phyloP scores from a whole-genome alignment of 2,113 vertebrate species.

The Pandion haliaetus region DNA sequence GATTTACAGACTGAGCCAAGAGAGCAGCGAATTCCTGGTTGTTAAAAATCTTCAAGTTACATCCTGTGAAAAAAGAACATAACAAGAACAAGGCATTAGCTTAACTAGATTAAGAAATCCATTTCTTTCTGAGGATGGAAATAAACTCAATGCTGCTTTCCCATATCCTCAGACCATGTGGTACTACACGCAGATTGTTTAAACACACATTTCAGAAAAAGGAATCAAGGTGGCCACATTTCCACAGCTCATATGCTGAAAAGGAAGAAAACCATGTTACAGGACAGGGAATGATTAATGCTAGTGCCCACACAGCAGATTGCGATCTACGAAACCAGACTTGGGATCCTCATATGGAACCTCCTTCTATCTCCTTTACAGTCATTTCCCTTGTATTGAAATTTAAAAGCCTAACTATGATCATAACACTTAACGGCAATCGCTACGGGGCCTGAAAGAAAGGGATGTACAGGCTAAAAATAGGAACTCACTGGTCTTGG shows the following conservation, averaged over 20 bases:
- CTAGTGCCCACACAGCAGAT: neutral
- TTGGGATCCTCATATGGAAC: neutral
- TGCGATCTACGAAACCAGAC: neutral
- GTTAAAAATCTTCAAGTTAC: constrained; percentile 99
- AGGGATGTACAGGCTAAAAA: neutral
- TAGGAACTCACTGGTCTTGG: neutral
- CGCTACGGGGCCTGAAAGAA: neutral
- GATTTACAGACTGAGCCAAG: constrained; percentile 96
- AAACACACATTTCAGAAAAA: neutral
- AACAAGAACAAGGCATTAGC: neutral
- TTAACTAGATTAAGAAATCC: fast-evolving
- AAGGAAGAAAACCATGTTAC: neutral
- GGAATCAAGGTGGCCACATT: neutral
- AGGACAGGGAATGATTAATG: neutral
- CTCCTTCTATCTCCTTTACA: neutral
- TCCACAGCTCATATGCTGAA: neutral
- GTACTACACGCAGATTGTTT: neutral
- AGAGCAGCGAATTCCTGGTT: constrained; percentile 98
- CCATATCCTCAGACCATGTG: neutral
- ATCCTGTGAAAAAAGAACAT: constrained; percentile 74
- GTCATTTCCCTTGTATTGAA: fast-evolving
- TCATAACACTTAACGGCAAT: neutral
- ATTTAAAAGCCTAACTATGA: neutral
- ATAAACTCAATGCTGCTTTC: neutral
- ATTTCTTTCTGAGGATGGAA: neutral